phyloP scores from a whole-genome alignment of 2,888 invertebrate species.

The Boloria euphrosyne region DNA sequence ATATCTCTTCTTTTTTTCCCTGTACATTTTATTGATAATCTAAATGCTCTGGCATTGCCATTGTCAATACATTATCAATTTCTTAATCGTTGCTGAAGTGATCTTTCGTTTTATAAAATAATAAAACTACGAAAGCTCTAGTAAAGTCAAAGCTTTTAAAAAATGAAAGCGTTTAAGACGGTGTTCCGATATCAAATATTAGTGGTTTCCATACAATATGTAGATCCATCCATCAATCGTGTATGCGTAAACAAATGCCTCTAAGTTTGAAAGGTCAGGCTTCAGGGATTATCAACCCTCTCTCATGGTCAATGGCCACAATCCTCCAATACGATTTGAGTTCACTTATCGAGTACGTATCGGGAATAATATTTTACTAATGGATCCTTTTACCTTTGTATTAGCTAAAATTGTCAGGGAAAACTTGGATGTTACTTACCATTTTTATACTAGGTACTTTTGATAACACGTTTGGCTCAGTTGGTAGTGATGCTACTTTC shows the following conservation, averaged over 20 bases:
- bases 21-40: no score
- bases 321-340: slow-evolving; percentile 42
- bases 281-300: slow-evolving; percentile 43
- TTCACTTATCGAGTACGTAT: slow-evolving; percentile 36
- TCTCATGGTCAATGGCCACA: slow-evolving; percentile 44
- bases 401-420: slow-evolving; percentile 1
- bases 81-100: no score
- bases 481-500: no score
- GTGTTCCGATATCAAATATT: background rate
- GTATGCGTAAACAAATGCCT: slow-evolving; percentile 13
- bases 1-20: no score
- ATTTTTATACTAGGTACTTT: no score
- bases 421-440: background rate
- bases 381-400: slow-evolving; percentile 7
- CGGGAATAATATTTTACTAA: slow-evolving; percentile 30
- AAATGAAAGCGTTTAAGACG: background rate
- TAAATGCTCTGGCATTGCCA: no score
- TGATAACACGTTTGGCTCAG: no score
- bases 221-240: slow-evolving; percentile 12
- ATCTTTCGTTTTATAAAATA: no score
- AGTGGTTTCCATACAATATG: slow-evolving; percentile 5
- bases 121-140: background rate
- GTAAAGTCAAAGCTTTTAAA: background rate
- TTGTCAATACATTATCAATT: no score
- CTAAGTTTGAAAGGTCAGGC: slow-evolving; percentile 37